These are phyloP conservation scores for Darevskia mixta DNA, from an alignment of 2,797 vertebrate species.

Conservation along the genomic window DNA sequence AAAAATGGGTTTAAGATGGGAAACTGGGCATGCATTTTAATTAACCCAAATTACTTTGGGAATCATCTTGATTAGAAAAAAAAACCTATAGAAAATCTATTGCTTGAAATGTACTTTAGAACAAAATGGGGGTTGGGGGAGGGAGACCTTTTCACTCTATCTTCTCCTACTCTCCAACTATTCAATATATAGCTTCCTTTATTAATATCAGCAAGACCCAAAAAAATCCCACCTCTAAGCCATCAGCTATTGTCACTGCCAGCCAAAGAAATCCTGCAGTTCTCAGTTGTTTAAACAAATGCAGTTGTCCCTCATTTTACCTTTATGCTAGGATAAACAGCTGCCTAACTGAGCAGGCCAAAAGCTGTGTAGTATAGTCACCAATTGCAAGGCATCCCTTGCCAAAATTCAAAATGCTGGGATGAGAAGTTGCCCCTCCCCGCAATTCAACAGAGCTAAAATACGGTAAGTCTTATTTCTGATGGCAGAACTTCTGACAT, in stretches of 20 bases:
- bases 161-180: constrained; percentile 37
- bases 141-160: constrained; percentile 44
- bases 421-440: neutral
- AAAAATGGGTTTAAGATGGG: constrained; percentile 80
- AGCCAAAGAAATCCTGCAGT: constrained; percentile 47
- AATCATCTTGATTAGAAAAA: constrained; percentile 78
- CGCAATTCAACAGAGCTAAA: constrained; percentile 5
- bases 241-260: constrained; percentile 22
- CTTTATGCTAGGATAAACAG: constrained; percentile 54
- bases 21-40: constrained; percentile 79
- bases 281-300: constrained; percentile 52
- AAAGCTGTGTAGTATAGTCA: constrained; percentile 53
- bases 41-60: constrained; percentile 79
- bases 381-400: constrained; percentile 44
- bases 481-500: constrained; percentile 25
- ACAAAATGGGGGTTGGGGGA: constrained; percentile 26
- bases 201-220: constrained; percentile 42
- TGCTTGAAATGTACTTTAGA: constrained; percentile 69
- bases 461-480: neutral
- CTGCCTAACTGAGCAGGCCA: constrained; percentile 53
- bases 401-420: constrained; percentile 13
- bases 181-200: constrained; percentile 45
- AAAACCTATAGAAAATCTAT: constrained; percentile 63
- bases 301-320: constrained; percentile 46
- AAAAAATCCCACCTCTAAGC: neutral